phyloP scores from a whole-genome alignment of 2,113 vertebrate species.

The Hippocampus zosterae region DNA sequence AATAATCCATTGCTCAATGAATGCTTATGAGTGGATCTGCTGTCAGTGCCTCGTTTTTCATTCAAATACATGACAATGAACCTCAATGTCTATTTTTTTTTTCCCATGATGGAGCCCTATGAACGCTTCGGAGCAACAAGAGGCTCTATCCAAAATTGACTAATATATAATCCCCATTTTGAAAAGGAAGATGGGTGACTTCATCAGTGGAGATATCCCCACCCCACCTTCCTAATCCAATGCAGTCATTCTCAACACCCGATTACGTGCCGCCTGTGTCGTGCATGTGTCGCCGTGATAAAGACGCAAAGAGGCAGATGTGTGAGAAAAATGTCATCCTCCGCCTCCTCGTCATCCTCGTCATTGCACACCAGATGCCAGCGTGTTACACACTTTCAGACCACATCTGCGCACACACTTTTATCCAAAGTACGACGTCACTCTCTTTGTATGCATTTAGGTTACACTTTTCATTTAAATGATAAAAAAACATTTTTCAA shows the following conservation, averaged over 20 bases:
- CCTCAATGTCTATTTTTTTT: too few relatives aligned
- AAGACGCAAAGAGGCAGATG: constrained; percentile 17
- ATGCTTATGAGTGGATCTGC: too few relatives aligned
- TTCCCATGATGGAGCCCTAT: too few relatives aligned
- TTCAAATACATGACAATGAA: too few relatives aligned
- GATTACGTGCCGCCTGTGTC: neutral
- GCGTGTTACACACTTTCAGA: constrained; percentile 20
- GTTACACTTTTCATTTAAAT: neutral
- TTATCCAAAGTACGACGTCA: neutral
- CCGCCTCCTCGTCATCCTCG: neutral
- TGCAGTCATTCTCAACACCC: neutral
- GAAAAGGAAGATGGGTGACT: constrained; percentile 33
- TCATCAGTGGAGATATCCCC: neutral
- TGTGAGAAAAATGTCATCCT: constrained; percentile 32
- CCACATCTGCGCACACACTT: neutral
- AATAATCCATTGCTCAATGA: too few relatives aligned
- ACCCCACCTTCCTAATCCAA: neutral
- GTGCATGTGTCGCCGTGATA: constrained; percentile 10
- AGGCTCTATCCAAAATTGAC: neutral
- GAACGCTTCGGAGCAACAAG: neutral
- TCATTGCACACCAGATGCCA: constrained; percentile 32
- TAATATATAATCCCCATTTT: constrained; percentile 48
- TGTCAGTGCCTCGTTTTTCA: too few relatives aligned
- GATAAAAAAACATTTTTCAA: neutral
- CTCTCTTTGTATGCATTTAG: neutral